Evolutionary conservation across 2,888 invertebrate genomes (phyloP).

Genomic region (Drosophila meridionalis): DNA sequence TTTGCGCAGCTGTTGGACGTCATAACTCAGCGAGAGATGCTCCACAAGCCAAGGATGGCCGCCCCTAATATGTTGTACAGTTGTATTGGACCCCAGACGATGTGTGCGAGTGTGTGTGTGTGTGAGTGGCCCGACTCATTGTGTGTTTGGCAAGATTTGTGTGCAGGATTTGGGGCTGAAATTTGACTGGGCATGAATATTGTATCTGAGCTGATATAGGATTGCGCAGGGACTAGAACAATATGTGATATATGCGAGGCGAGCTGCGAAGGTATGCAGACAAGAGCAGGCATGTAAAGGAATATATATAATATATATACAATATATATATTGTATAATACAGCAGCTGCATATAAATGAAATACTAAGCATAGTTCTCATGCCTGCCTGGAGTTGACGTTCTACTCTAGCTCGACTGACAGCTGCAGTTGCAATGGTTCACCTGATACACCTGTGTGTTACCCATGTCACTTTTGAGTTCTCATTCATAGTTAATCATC

Average conservation of each 20-base stretch:
- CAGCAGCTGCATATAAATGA: background rate
- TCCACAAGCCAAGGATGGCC: conserved; percentile 34
- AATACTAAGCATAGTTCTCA: background rate
- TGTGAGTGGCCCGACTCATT: background rate
- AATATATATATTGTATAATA: background rate
- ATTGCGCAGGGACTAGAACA: conserved; percentile 16
- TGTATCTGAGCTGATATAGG: conserved; percentile 36
- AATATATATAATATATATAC: too few species aligned
- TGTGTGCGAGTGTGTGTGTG: background rate
- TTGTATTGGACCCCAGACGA: conserved; percentile 8
- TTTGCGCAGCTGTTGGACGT: conserved; percentile 73
- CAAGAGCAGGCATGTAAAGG: background rate
- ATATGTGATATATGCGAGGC: conserved; percentile 10
- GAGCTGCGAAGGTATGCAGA: conserved; percentile 12
- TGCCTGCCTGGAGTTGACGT: too few species aligned
- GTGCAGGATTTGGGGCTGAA: conserved; percentile 60
- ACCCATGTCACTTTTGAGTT: background rate
- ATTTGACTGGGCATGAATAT: conserved; percentile 56
- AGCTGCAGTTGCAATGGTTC: background rate
- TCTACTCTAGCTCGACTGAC: background rate
- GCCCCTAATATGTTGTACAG: conserved; percentile 8
- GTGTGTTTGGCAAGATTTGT: conserved; percentile 52
- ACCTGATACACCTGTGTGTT: background rate
- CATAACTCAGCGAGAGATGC: conserved; percentile 72
- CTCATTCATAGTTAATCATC: background rate